Conservation (phyloP, 2,113 vertebrate genomes). For the Dasyprocta punctata region DNA sequence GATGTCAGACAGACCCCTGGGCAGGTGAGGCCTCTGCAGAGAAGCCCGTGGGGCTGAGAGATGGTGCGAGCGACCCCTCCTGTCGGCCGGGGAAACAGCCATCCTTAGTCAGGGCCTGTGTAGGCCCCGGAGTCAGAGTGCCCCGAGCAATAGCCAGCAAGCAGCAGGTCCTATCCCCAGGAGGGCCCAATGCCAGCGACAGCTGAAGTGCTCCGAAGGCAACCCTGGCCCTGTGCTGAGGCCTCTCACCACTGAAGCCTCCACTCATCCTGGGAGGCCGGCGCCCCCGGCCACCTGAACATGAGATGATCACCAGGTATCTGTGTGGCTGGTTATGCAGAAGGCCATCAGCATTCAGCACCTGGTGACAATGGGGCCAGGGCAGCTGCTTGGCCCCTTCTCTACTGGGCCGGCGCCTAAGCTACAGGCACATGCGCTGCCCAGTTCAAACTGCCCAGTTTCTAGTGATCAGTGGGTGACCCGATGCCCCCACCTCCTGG, state of each 20-base stretch:
- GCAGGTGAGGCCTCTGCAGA: neutral
- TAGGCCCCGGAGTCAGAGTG: neutral
- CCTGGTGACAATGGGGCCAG: neutral
- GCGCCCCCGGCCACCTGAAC: neutral
- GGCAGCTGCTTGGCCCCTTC: neutral
- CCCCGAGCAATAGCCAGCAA: neutral
- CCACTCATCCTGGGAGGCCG: neutral
- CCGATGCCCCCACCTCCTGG: neutral
- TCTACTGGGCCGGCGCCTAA: neutral
- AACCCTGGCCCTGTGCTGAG: neutral
- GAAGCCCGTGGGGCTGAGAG: neutral
- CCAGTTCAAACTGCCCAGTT: neutral
- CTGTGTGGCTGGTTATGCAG: too few species aligned
- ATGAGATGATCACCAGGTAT: neutral
- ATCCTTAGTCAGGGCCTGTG: neutral
- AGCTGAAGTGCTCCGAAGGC: neutral
- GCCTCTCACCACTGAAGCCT: neutral
- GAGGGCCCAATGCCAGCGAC: too few species aligned
- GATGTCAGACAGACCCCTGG: neutral
- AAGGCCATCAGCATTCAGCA: neutral
- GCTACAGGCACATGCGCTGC: neutral
- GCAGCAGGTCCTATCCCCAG: neutral
- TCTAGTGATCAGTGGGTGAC: neutral
- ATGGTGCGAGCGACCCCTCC: neutral
- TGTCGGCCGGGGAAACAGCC: neutral